phyloP scores from a whole-genome alignment of 1,140 invertebrate species.

The Rhynchophorus ferrugineus region DNA sequence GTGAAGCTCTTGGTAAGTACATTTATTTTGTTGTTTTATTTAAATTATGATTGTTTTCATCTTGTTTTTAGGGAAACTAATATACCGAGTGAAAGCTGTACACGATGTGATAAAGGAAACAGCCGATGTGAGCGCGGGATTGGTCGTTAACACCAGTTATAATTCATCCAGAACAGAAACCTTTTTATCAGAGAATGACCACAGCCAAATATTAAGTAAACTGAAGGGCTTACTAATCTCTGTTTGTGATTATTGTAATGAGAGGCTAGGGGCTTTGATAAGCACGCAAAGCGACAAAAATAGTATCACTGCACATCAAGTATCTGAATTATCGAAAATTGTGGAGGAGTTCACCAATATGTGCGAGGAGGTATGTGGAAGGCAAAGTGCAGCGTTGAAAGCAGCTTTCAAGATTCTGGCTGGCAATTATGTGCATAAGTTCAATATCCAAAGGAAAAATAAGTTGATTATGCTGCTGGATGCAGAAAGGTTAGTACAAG shows the following conservation, averaged over 20 bases:
- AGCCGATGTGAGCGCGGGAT: conserved; percentile 51
- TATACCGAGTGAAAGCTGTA: conserved; percentile 58
- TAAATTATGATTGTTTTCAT: conserved; percentile 2
- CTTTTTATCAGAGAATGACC: conserved; percentile 63
- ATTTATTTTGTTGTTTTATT: conserved; percentile 1
- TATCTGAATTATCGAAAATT: conserved; percentile 67
- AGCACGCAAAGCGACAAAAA: conserved; percentile 66
- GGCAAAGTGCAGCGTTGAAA: conserved; percentile 69
- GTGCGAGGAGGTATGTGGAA: conserved; percentile 71
- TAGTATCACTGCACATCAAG: conserved; percentile 62
- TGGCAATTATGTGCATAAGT: conserved; percentile 82
- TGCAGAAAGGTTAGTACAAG: conserved; percentile 55
- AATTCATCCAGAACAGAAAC: conserved; percentile 45
- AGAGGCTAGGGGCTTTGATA: conserved; percentile 78
- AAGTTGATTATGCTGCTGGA: conserved; percentile 81
- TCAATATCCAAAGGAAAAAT: conserved; percentile 81
- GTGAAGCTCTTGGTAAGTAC: conserved; percentile 51
- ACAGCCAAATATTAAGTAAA: conserved; percentile 56
- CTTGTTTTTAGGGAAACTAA: conserved; percentile 40
- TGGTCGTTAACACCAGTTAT: conserved; percentile 1
- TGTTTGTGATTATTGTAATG: conserved; percentile 87
- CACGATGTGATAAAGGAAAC: conserved; percentile 66
- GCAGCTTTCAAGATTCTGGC: conserved; percentile 82
- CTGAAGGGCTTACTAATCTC: conserved; percentile 68
- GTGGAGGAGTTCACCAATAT: conserved; percentile 73